Conservation (phyloP, 1,140 invertebrate genomes). For the Lethrus apterus region DNA sequence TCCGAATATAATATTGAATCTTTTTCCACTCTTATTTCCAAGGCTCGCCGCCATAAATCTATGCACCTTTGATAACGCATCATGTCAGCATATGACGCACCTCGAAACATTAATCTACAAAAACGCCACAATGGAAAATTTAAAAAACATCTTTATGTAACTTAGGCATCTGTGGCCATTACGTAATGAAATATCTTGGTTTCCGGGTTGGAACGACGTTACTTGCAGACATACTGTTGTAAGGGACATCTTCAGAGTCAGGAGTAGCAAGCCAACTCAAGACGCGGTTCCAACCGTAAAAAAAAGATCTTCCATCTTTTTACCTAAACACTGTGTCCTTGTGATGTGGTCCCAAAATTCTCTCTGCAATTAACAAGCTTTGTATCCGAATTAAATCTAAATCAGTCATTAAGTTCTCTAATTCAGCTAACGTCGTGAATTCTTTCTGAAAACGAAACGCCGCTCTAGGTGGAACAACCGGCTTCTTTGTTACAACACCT, state of each 20-base stretch:
- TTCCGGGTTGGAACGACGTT: too few species aligned
- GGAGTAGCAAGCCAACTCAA: too few species aligned
- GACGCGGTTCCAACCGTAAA: too few species aligned
- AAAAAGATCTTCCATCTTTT: too few species aligned
- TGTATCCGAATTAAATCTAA: conserved; percentile 76
- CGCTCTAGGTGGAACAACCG: conserved; percentile 47
- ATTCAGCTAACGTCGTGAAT: conserved; percentile 62
- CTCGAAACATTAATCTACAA: conserved; percentile 49
- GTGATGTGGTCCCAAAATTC: conserved; percentile 71
- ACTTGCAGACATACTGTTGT: too few species aligned
- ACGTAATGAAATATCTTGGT: too few species aligned
- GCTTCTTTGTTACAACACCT: conserved; percentile 47
- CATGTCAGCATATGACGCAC: conserved; percentile 80
- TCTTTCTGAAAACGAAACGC: conserved; percentile 61
- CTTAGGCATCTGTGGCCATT: too few species aligned
- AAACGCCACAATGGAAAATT: neutral
- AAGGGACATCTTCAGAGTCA: too few species aligned
- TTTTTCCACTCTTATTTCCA: conserved; percentile 70
- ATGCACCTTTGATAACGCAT: conserved; percentile 78
- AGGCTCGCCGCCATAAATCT: conserved; percentile 72
- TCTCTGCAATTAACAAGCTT: conserved; percentile 72
- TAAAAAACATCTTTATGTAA: too few species aligned
- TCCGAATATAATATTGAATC: conserved; percentile 59
- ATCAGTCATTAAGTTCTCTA: conserved; percentile 64
- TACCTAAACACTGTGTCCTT: conserved; percentile 78